Base-by-base conservation (phyloP, 2,888 invertebrate species). In the Pachycephus smyrnensis region DNA sequence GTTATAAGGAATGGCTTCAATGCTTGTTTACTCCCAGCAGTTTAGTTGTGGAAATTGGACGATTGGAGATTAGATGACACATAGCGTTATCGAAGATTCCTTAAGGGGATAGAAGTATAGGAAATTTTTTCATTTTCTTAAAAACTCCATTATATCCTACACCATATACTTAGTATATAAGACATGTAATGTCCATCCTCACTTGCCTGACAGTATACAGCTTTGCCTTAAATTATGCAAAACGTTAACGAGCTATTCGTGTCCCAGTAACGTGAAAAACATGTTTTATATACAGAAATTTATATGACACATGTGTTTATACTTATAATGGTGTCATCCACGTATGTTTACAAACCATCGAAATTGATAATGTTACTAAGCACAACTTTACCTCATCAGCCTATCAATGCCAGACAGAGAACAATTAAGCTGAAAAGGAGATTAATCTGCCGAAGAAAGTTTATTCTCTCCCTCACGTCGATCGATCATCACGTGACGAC, bases 341-440 rank as follows among this genome's bases (percentile, higher is more conserved):
- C 23, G 55, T 55, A 23, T 55, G 9, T 55, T 55, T 55, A 55
- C 23, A 55, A 55, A 2, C 55, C 9, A 55, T 55, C 9, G 55
- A 55, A 55, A 55, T 55, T 55, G 6, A 40, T 40, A 15, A 6
- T 55, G 9, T 55, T 55, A 55, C 55, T 55, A 55, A 55, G 2
- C 23, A 23, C 6, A 55, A 55, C 23, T 55, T 23, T 23, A 2
- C 55, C 23, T 55, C 23, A 9, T 23, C 55, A 2, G 23, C 23
- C 55, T 55, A 55, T 55, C 9, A 23, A 55, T 55, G 23, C 55
- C 23, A 55, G 6, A 12, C 31, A 1, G 3, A 33, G 31, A 71
- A 71, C 71, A 71, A 71, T 71, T 71, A 71, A 71, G 31, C 31
- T 71, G 30, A 31, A 71, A 71, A 69, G 69, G 71, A 71, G 71